Percentiles rank a stretch among this genome's conserved stretches.
These are phyloP conservation scores for Climacteris rufus DNA, from an alignment of 2,113 vertebrate genomes.

Conservation along the genomic window DNA sequence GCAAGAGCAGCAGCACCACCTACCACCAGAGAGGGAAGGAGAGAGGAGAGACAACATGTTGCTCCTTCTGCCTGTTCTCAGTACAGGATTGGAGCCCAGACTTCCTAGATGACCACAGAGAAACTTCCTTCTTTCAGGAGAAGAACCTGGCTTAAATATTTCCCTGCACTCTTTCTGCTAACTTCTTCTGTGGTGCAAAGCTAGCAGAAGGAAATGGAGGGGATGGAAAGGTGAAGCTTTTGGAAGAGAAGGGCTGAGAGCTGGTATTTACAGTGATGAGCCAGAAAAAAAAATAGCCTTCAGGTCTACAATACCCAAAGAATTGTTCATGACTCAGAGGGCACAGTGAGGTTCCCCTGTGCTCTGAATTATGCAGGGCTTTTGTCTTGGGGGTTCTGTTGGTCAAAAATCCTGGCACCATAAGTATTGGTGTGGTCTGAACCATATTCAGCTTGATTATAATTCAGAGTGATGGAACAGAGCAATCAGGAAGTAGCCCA, in stretches of 20 bases:
- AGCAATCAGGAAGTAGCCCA: background rate
- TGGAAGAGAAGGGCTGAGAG: background rate
- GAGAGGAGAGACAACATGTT: background rate
- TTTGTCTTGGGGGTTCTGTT: background rate
- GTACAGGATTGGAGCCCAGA: background rate
- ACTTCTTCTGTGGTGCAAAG: background rate
- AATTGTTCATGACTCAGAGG: background rate
- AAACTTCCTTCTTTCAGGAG: background rate
- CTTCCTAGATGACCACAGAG: background rate
- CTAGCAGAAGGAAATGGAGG: background rate
- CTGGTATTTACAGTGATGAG: background rate
- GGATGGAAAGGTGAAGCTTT: background rate
- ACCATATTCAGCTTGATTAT: background rate
- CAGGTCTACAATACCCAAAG: background rate
- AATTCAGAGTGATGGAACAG: background rate
- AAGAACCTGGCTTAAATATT: background rate
- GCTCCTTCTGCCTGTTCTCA: background rate
- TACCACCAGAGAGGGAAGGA: background rate
- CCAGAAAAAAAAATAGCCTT: background rate
- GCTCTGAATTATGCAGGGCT: background rate
- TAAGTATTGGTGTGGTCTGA: background rate
- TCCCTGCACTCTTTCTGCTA: background rate
- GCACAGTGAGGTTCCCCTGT: background rate
- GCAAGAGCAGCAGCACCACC: conserved; percentile 48
- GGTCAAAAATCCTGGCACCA: background rate